Conservation (phyloP, 2,113 vertebrate species). For the Podilymbus podiceps region DNA sequence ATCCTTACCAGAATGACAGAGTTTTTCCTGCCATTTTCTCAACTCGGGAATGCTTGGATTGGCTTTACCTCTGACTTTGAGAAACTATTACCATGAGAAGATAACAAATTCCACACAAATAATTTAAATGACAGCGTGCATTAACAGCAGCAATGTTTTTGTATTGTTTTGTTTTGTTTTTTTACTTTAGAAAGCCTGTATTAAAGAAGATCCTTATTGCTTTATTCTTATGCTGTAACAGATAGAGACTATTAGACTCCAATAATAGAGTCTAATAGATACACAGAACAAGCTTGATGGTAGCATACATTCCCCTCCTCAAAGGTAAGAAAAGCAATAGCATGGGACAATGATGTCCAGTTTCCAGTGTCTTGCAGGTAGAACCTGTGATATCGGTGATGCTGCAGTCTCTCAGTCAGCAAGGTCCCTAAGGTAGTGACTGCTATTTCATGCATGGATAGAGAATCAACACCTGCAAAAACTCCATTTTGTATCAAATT, state of each 20-base stretch:
- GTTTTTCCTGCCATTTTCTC: neutral
- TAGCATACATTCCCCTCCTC: neutral
- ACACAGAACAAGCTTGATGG: neutral
- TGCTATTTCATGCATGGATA: neutral
- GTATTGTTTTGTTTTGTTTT: neutral
- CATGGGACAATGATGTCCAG: neutral
- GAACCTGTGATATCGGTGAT: neutral
- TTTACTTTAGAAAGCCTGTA: neutral
- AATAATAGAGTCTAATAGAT: neutral
- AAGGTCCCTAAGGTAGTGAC: neutral
- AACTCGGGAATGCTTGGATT: neutral
- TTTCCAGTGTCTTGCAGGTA: neutral
- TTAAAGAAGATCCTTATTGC: neutral
- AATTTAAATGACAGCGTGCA: neutral
- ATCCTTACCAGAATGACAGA: neutral
- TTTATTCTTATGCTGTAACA: neutral
- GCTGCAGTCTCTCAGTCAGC: neutral
- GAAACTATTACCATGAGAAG: neutral
- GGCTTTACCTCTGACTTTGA: neutral
- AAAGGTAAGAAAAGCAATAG: neutral
- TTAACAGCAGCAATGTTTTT: neutral
- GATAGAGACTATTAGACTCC: too few species aligned
- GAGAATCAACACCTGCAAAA: neutral
- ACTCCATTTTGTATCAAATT: neutral
- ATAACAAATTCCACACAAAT: neutral